A percentile compares a stretch with the other conserved stretches of the same genome.
phyloP scores from a whole-genome alignment of 2,888 invertebrate genomes.

The Drosophila macrothrix region DNA sequence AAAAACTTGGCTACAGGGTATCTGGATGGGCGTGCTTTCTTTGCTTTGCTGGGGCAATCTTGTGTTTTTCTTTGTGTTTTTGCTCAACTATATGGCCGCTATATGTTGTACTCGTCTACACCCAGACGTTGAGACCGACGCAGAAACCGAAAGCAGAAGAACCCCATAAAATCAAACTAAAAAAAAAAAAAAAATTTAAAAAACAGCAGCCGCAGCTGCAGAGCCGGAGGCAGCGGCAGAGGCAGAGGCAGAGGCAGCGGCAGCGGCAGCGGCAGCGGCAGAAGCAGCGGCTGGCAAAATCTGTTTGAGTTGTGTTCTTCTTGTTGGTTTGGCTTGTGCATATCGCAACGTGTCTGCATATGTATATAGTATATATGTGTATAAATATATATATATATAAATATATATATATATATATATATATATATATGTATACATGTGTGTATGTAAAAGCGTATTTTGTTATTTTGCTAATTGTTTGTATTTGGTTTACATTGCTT shows the following conservation, averaged over 20 bases:
- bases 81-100: slow-evolving; percentile 59
- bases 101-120: slow-evolving; percentile 50
- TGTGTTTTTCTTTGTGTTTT: slow-evolving; percentile 14
- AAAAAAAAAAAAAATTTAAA: neutral
- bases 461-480: slow-evolving; percentile 73
- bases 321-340: slow-evolving; percentile 16
- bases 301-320: slow-evolving; percentile 48
- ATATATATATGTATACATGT: neutral
- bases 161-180: slow-evolving; percentile 31
- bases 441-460: slow-evolving; percentile 41
- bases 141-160: slow-evolving; percentile 26
- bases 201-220: slow-evolving; percentile 12
- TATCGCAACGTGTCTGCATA: slow-evolving; percentile 1
- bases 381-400: neutral
- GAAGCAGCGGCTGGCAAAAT: slow-evolving; percentile 65
- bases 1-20: neutral
- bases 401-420: neutral
- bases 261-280: slow-evolving; percentile 2
- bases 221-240: slow-evolving; percentile 33
- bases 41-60: neutral
- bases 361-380: neutral
- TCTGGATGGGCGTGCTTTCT: neutral
- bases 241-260: slow-evolving; percentile 28
- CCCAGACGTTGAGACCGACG: slow-evolving; percentile 38
- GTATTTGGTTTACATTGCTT: slow-evolving; percentile 60